Percentiles rank a stretch among this genome's conserved stretches.
phyloP scores from a whole-genome alignment of 2,888 invertebrate species.

The Scelioninae gen. 2 region DNA sequence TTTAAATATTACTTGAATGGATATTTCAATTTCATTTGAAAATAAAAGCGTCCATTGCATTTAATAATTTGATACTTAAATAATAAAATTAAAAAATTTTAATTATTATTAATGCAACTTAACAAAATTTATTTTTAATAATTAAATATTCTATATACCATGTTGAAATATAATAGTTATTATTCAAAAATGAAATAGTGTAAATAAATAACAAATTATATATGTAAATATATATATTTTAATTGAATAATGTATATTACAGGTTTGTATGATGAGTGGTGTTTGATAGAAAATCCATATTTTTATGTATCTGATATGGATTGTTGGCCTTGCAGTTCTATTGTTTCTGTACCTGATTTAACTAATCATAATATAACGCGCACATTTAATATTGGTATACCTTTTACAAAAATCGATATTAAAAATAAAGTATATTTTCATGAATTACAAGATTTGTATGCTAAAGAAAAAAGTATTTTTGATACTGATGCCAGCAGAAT shows the following conservation, averaged over 20 bases:
- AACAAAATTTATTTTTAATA: too few species aligned
- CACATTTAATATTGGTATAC: slow-evolving; percentile 78
- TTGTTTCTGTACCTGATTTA: slow-evolving; percentile 82
- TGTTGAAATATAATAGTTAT: too few species aligned
- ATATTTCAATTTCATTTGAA: slow-evolving; percentile 1
- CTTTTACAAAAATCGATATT: slow-evolving; percentile 80
- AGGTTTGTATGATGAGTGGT: slow-evolving; percentile 90
- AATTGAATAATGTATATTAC: too few species aligned
- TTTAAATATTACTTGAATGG: too few species aligned
- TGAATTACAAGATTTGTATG: slow-evolving; percentile 79
- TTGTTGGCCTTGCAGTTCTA: slow-evolving; percentile 88
- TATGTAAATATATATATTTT: too few species aligned
- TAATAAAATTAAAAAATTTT: too few species aligned
- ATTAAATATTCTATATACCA: too few species aligned
- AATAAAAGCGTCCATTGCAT: background rate
- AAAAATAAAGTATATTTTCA: slow-evolving; percentile 78
- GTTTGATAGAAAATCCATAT: slow-evolving; percentile 88
- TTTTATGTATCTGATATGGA: slow-evolving; percentile 89
- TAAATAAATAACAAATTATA: too few species aligned
- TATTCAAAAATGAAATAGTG: too few species aligned
- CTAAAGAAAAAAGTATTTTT: slow-evolving; percentile 79
- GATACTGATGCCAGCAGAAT: slow-evolving; percentile 81
- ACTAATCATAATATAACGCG: slow-evolving; percentile 78
- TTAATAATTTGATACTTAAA: too few species aligned
- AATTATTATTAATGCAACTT: too few species aligned